phyloP scores from a whole-genome alignment of 2,888 invertebrate species.

The Cremastinae sp. region DNA sequence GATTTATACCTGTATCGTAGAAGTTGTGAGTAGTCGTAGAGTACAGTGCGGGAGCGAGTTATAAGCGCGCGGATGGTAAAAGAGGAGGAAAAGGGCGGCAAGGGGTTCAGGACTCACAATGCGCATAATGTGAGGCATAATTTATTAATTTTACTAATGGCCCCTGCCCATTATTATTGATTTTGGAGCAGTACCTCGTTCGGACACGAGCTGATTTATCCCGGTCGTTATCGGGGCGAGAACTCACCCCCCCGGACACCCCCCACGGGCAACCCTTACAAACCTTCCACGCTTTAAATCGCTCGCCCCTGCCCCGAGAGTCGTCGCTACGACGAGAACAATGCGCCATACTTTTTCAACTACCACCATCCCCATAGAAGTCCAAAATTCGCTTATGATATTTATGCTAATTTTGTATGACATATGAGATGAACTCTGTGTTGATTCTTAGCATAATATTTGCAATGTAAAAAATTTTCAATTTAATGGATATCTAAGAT shows the following conservation, averaged over 20 bases:
- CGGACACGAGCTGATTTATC: conserved; percentile 77
- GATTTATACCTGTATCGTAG: conserved; percentile 48
- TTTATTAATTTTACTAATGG: conserved; percentile 81
- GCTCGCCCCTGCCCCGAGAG: conserved; percentile 59
- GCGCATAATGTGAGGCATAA: conserved; percentile 80
- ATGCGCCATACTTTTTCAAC: conserved; percentile 60
- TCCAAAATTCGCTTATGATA: conserved; percentile 53
- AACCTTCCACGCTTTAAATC: conserved; percentile 62
- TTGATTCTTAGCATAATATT: too few relatives aligned
- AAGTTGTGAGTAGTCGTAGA: conserved; percentile 47
- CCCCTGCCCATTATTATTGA: conserved; percentile 80
- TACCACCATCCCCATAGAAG: conserved; percentile 41
- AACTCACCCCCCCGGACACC: conserved; percentile 39
- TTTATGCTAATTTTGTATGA: conserved; percentile 42
- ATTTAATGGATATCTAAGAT: too few relatives aligned
- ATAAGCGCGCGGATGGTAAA: conserved; percentile 49
- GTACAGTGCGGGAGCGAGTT: conserved; percentile 46
- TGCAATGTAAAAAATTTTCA: too few relatives aligned
- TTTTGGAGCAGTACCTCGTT: conserved; percentile 72
- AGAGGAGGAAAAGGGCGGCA: too few relatives aligned
- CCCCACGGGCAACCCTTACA: conserved; percentile 7
- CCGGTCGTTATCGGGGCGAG: conserved; percentile 77
- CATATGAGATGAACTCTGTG: conserved; percentile 18
- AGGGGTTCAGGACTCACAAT: conserved; percentile 75
- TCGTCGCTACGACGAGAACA: conserved; percentile 63